These are phyloP conservation scores for Apamea epomidion DNA, from an alignment of 2,888 invertebrate species.

Conservation along the genomic window DNA sequence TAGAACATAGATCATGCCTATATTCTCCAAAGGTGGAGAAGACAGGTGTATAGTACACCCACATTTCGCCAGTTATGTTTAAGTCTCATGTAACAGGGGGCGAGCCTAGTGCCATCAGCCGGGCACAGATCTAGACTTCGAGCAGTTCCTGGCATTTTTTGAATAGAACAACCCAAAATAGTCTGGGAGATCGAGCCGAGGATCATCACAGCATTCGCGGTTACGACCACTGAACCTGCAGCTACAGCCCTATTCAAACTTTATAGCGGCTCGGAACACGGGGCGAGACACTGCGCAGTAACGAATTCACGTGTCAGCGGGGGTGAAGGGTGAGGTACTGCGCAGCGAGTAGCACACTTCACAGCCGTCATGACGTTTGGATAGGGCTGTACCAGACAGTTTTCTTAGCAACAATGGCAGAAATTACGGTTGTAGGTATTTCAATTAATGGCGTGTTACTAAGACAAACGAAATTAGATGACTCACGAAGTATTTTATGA, in stretches of 20 bases:
- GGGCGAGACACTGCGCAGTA: not conserved
- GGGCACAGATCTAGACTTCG: not conserved
- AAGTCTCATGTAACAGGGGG: not conserved
- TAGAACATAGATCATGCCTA: not conserved
- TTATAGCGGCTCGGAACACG: not conserved
- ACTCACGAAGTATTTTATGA: constrained; percentile 16
- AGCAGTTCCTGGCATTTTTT: not conserved
- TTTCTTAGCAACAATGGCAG: constrained; percentile 17
- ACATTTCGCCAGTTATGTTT: not conserved
- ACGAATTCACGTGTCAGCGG: not conserved
- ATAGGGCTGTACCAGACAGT: not conserved
- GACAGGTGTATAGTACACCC: too few species aligned
- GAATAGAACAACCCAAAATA: not conserved
- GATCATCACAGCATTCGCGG: not conserved
- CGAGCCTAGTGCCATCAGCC: not conserved
- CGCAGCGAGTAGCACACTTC: not conserved
- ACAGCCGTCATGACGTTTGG: not conserved
- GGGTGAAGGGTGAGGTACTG: not conserved
- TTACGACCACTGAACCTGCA: not conserved
- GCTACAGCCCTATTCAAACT: not conserved
- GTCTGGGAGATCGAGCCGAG: not conserved
- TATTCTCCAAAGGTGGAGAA: too few species aligned
- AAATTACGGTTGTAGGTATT: constrained; percentile 1
- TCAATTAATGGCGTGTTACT: constrained; percentile 4
- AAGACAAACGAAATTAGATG: constrained; percentile 34